Conservation (phyloP, 2,888 invertebrate species). For the Drosophila conformis region DNA sequence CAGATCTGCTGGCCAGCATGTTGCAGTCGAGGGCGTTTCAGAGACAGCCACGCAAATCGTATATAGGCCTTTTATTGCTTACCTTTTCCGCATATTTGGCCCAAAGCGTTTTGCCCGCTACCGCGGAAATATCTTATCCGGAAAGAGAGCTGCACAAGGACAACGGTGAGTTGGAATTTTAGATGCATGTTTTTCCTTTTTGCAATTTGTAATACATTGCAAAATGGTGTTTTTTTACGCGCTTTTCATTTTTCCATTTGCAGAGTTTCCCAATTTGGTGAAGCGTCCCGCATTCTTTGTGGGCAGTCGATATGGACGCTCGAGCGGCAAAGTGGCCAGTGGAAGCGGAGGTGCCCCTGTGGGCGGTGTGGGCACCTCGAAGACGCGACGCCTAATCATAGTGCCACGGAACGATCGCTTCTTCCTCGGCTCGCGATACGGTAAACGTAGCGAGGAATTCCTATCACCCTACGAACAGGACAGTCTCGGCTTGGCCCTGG, state of each 20-base stretch:
- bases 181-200: neutral
- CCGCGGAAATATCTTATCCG: slow-evolving; percentile 57
- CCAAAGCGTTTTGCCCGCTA: slow-evolving; percentile 60
- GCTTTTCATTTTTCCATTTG: neutral
- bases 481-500: slow-evolving; percentile 39
- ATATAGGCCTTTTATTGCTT: slow-evolving; percentile 70
- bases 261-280: slow-evolving; percentile 65
- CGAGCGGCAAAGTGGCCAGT: slow-evolving; percentile 62
- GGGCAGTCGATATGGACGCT: slow-evolving; percentile 85
- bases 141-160: slow-evolving; percentile 67
- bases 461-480: slow-evolving; percentile 72
- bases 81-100: slow-evolving; percentile 62
- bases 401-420: slow-evolving; percentile 85
- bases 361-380: slow-evolving; percentile 72
- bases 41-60: slow-evolving; percentile 49
- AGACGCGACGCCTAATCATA: slow-evolving; percentile 81
- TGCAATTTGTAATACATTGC: neutral
- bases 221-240: neutral
- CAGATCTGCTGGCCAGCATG: slow-evolving; percentile 36
- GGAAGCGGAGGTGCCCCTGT: slow-evolving; percentile 29
- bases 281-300: slow-evolving; percentile 85
- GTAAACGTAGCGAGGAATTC: slow-evolving; percentile 81
- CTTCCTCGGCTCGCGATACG: slow-evolving; percentile 84
- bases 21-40: slow-evolving; percentile 36
- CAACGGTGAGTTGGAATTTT: slow-evolving; percentile 40